Conservation (phyloP, 2,888 invertebrate species). For the Lithophane socia region DNA sequence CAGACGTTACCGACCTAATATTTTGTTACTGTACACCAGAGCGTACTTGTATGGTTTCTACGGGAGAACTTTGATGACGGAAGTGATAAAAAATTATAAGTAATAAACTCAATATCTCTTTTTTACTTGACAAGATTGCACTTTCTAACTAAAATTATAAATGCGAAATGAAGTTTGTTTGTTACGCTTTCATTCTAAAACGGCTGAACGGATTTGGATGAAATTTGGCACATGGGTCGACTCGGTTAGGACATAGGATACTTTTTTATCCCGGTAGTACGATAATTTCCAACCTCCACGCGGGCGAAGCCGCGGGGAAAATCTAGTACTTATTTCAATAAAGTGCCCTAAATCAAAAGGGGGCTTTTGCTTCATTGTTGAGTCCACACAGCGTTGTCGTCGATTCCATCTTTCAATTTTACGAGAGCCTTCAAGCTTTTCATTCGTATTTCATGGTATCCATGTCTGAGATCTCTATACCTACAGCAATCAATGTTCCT, state of each 20-base stretch:
- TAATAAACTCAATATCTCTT: neutral
- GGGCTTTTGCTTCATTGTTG: neutral
- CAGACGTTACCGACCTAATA: constrained; percentile 53
- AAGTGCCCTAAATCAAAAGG: neutral
- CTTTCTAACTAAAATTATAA: too few relatives aligned
- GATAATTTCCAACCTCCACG: too few relatives aligned
- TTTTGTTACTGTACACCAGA: constrained; percentile 31
- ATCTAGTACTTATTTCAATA: neutral
- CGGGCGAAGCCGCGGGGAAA: too few relatives aligned
- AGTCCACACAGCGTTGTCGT: neutral
- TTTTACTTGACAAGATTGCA: constrained; percentile 8
- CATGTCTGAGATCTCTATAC: neutral
- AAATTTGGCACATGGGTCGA: too few relatives aligned
- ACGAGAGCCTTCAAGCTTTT: neutral
- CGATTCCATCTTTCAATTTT: neutral
- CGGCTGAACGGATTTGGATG: too few relatives aligned
- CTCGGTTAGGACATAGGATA: too few relatives aligned
- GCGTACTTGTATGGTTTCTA: constrained; percentile 21
- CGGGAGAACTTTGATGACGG: constrained; percentile 8
- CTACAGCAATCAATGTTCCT: neutral
- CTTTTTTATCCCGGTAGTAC: too few relatives aligned
- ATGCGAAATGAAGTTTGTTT: too few relatives aligned
- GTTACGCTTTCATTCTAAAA: too few relatives aligned
- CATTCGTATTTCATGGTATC: neutral
- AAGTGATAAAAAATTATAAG: constrained; percentile 2